phyloP scores from a whole-genome alignment of 2,888 invertebrate genomes.

The Pollenia amentaria region DNA sequence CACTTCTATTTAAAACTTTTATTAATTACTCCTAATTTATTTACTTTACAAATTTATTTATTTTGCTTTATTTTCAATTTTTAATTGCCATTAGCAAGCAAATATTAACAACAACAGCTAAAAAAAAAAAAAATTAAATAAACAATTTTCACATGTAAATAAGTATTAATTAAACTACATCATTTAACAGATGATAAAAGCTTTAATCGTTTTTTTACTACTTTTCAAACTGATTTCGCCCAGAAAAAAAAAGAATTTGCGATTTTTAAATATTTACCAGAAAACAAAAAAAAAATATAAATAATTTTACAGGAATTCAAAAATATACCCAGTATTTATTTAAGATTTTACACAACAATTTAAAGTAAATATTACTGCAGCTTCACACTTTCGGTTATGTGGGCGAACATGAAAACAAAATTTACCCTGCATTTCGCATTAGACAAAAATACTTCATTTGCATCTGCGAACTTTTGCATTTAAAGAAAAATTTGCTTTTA shows the following conservation, averaged over 20 bases:
- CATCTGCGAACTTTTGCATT: no score
- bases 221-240: not conserved
- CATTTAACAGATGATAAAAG: conserved; percentile 37
- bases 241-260: not conserved
- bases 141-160: conserved; percentile 39
- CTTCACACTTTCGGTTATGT: no score
- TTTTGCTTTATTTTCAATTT: not conserved
- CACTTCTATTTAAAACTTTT: no score
- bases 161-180: conserved; percentile 50
- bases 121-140: conserved; percentile 5
- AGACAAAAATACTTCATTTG: no score
- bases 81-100: conserved; percentile 39
- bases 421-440: no score
- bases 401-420: no score
- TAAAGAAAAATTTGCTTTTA: no score
- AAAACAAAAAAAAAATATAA: not conserved
- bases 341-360: no score
- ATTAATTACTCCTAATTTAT: conserved; percentile 5
- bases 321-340: no score
- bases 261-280: conserved; percentile 11
- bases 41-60: conserved; percentile 6
- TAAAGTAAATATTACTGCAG: no score
- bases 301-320: no score
- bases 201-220: not conserved
- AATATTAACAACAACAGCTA: conserved; percentile 18